Evolutionary conservation across 30 jellyfish, hydroid and myxozoan genomes (phyloP), one percentile per base, ranked within the genome.

Genomic region (Sanderia malayensis): DNA sequence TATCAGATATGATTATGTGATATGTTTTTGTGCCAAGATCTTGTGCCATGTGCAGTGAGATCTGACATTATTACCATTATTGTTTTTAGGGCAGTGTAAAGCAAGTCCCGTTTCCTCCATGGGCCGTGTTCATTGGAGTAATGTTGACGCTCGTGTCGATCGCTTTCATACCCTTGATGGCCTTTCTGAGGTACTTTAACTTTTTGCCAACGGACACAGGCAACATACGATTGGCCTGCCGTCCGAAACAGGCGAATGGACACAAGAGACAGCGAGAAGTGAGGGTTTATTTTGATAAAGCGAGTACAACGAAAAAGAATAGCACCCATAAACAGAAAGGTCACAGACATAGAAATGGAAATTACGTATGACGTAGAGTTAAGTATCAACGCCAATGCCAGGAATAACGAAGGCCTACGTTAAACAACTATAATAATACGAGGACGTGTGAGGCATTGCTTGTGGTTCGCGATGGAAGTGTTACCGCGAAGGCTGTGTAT

Each of bases 81-180:
- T 31, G n/a, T 76, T 58, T 68, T 37, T 81, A 92, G 98, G 98
- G 79, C 11, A 44, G 19, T 20, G 89, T 66, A 20, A 63, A 46
- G 34, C 46, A 69, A n/a, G 65, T 59, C 31, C 81, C 82, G 19
- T 82, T 67, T 58, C 98, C 98, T 25, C 70, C 96, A 24, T 92
- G 98, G 98, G 94, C 96, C 1, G 86, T 92, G 9, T 84, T 92
- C 70, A 66, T 92, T 55, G 96, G 93, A 4, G 83, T 85, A 18
- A 71, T 79, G 82, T 32, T 92, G 27, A 85, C 94, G 15, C 77
- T 92, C 19, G 74, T 84, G 6, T 83, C 96, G 7, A 60, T 92
- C 23, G 79, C 86, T 17, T 84, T 85, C 62, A 92, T 92, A n/a
- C 98, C 98, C 0, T 47, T 85, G 13, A 37, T 85, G 34, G 98